These are phyloP conservation scores for Athene noctua DNA, from an alignment of 2,113 vertebrate species.

Conservation along the genomic window DNA sequence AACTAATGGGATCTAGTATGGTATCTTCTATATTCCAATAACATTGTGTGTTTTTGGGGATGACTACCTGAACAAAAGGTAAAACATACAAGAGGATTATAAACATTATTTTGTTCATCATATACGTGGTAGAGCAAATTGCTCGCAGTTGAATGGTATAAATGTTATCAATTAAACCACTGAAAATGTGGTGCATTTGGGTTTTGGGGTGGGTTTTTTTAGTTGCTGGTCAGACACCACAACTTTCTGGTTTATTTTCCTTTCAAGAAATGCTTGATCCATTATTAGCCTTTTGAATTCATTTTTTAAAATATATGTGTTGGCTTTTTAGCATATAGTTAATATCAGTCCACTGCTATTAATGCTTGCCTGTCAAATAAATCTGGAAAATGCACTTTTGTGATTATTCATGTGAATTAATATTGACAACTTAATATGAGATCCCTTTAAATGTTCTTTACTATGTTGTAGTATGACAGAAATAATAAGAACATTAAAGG, in stretches of 20 bases:
- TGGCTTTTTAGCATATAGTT: neutral
- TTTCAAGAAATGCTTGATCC: neutral
- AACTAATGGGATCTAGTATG: neutral
- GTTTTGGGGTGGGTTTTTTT: neutral
- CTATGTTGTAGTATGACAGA: neutral
- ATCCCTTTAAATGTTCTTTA: neutral
- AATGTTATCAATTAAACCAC: neutral
- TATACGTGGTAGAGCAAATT: neutral
- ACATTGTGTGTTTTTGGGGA: neutral
- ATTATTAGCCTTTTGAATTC: neutral
- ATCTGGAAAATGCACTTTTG: neutral
- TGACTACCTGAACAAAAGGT: neutral
- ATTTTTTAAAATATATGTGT: neutral
- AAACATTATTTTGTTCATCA: neutral
- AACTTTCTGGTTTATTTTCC: neutral
- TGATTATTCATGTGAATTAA: neutral
- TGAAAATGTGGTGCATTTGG: neutral
- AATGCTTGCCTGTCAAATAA: neutral
- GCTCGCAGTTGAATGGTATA: neutral
- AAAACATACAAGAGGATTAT: neutral
- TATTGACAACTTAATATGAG: neutral
- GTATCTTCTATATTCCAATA: neutral
- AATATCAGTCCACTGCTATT: neutral
- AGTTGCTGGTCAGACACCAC: neutral
- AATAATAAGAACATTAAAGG: neutral